These are phyloP conservation scores for human DNA, from an alignment of 2,113 vertebrate species.

Conservation along the genomic window DNA sequence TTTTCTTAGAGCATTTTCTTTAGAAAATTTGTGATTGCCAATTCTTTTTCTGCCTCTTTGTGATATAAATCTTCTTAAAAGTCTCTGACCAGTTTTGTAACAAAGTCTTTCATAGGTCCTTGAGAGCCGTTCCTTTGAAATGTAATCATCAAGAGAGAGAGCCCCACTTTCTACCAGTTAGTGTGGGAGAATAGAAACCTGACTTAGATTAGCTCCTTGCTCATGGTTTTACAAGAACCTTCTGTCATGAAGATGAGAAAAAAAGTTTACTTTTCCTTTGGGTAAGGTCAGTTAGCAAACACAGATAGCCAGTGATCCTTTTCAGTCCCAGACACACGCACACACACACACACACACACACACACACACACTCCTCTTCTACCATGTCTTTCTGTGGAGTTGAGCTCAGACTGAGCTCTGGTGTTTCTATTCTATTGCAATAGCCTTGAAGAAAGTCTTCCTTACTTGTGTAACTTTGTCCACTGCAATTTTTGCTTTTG, in stretches of 20 bases:
- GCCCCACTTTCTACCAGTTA: neutral
- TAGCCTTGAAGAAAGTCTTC: neutral
- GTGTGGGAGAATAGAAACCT: neutral
- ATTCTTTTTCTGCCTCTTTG: neutral
- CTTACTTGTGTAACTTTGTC: neutral
- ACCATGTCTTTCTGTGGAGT: neutral
- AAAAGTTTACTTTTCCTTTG: neutral
- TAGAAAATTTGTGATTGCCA: neutral
- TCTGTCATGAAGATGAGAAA: neutral
- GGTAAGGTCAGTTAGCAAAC: neutral
- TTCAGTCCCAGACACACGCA: neutral
- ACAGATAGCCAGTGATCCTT: neutral
- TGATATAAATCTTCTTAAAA: neutral
- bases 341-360: neutral
- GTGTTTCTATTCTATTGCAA: neutral
- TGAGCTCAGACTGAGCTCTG: neutral
- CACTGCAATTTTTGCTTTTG: neutral
- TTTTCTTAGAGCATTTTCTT: neutral
- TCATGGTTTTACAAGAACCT: neutral
- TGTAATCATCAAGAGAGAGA: neutral
- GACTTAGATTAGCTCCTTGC: neutral
- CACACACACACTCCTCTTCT: neutral
- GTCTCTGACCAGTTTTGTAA: neutral
- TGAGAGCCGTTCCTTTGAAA: neutral
- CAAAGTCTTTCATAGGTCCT: neutral